These are phyloP conservation scores for Albula goreensis DNA, from an alignment of 2,113 vertebrate species.

Conservation along the genomic window DNA sequence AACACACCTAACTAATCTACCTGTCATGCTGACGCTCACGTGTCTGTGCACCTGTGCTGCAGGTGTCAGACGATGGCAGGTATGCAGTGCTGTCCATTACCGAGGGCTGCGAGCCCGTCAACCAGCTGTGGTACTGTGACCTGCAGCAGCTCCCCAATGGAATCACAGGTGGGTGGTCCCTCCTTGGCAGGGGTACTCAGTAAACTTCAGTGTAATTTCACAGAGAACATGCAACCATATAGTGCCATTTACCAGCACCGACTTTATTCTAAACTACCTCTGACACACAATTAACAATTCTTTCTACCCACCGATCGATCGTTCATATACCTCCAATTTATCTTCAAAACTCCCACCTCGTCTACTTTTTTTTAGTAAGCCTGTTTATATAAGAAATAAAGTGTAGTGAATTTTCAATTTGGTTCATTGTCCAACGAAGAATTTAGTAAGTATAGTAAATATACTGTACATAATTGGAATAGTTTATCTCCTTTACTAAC, in stretches of 20 bases:
- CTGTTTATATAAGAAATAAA: not conserved
- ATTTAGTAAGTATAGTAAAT: not conserved
- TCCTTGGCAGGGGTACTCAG: not conserved
- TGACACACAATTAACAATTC: not conserved
- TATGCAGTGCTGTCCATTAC: constrained; percentile 68
- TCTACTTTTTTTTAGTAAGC: not conserved
- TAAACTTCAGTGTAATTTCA: not conserved
- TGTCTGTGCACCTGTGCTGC: not conserved
- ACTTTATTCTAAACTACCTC: not conserved
- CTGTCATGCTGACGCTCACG: not conserved
- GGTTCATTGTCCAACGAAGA: too few species aligned
- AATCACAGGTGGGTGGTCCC: constrained; percentile 59
- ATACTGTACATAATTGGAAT: not conserved
- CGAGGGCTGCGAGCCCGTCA: constrained; percentile 73
- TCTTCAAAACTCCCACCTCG: too few species aligned
- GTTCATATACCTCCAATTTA: too few species aligned
- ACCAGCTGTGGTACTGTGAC: constrained; percentile 76
- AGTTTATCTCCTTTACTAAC: not conserved
- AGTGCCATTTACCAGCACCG: not conserved
- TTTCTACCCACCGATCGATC: not conserved
- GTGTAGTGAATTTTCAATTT: too few species aligned
- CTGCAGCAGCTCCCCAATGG: constrained; percentile 63
- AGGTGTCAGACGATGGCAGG: constrained; percentile 71
- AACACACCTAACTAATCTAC: not conserved
- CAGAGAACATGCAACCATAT: not conserved